phyloP scores from a whole-genome alignment of 2,888 invertebrate species.

The Hyalella azteca region DNA sequence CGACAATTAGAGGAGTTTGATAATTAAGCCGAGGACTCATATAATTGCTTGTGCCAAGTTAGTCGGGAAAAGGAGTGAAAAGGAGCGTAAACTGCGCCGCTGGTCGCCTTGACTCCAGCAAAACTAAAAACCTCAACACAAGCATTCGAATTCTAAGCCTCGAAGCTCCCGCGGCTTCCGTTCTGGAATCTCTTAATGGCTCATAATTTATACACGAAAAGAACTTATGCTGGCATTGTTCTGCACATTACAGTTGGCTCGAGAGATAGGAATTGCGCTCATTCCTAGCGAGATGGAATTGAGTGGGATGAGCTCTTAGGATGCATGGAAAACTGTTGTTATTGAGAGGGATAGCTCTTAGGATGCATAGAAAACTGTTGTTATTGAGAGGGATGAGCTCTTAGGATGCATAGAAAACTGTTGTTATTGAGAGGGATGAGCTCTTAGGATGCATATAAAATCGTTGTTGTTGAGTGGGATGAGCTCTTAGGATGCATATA shows the following conservation, averaged over 20 bases:
- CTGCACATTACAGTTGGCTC: neutral
- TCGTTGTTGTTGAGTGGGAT: too few species aligned
- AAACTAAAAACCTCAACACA: neutral
- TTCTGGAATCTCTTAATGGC: neutral
- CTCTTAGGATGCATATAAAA: too few species aligned
- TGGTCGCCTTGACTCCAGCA: neutral
- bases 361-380: too few species aligned
- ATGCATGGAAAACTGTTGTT: too few species aligned
- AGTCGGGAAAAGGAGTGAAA: neutral
- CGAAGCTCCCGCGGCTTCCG: neutral
- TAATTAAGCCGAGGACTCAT: constrained; percentile 4
- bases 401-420: too few species aligned
- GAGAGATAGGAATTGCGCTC: neutral
- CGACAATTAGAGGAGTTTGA: constrained; percentile 13
- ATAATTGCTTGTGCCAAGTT: neutral
- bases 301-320: too few species aligned
- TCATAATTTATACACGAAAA: neutral
- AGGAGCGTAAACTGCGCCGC: neutral
- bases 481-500: too few species aligned
- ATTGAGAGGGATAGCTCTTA: too few species aligned
- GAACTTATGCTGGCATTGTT: neutral
- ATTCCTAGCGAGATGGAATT: too few species aligned
- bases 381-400: too few species aligned
- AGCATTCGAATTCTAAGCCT: neutral
- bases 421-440: too few species aligned